phyloP scores from a whole-genome alignment of 2,113 vertebrate genomes.

The Oxyura jamaicensis region DNA sequence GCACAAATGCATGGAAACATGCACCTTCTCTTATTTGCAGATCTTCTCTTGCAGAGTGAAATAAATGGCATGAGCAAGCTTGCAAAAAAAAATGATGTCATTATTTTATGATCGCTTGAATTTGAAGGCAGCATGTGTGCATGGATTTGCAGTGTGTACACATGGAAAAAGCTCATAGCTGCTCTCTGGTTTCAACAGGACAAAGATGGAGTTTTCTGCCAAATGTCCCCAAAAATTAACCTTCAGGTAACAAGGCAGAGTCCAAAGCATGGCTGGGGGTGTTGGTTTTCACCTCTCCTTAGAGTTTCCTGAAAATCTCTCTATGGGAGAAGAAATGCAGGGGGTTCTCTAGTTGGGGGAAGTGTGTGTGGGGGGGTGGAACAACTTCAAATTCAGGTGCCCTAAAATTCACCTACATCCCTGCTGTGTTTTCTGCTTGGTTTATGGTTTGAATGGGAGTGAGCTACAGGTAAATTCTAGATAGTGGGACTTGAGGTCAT shows the following conservation, averaged over 20 bases:
- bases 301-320: neutral
- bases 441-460: neutral
- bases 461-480: neutral
- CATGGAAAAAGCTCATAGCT: neutral
- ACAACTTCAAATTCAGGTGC: neutral
- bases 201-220: neutral
- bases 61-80: neutral
- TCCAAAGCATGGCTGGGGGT: neutral
- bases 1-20: accelerated
- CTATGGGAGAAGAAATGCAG: neutral
- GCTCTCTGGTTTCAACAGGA: neutral
- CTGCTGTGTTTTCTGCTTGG: neutral
- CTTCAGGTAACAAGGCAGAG: neutral
- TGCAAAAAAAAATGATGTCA: neutral
- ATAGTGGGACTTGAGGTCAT: neutral
- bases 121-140: neutral
- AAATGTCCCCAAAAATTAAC: neutral
- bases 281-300: neutral
- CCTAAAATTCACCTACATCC: neutral
- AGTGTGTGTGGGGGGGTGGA: no score
- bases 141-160: neutral
- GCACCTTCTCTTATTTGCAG: neutral
- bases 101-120: neutral
- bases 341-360: no score
- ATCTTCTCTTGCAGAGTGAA: neutral